Evolutionary conservation across 2,113 vertebrate species (phyloP).

Genomic region (Zingel zingel): DNA sequence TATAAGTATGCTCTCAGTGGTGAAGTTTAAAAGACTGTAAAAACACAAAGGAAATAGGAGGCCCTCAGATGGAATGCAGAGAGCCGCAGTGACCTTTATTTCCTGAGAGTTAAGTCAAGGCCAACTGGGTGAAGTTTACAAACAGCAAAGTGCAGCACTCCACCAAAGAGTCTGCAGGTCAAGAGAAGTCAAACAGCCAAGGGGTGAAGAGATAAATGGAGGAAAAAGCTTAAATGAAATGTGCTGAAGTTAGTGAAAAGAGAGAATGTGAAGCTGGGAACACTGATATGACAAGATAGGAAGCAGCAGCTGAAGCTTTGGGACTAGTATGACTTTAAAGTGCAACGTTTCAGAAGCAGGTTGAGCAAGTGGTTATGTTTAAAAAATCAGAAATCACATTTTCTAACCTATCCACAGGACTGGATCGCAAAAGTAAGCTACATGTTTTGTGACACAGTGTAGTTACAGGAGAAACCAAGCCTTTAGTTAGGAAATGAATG

Average conservation of each 20-base stretch:
- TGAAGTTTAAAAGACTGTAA: slow-evolving; percentile 15
- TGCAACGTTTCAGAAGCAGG: neutral
- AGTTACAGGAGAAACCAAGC: neutral
- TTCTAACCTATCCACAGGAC: neutral
- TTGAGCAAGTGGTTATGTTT: neutral
- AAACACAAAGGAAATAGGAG: slow-evolving; percentile 27
- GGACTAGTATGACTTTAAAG: neutral
- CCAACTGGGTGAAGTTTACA: slow-evolving; percentile 6
- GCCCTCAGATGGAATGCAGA: slow-evolving; percentile 17
- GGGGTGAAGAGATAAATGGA: slow-evolving; percentile 10
- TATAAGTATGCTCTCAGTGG: slow-evolving; percentile 1
- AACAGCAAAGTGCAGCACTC: slow-evolving; percentile 9
- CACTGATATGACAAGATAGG: neutral
- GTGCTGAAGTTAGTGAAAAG: slow-evolving; percentile 5
- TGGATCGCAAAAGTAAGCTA: neutral
- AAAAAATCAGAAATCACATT: neutral
- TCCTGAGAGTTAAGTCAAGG: slow-evolving; percentile 45
- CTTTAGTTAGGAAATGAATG: neutral
- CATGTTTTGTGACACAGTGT: neutral
- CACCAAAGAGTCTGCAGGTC: slow-evolving; percentile 20
- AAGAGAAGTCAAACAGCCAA: slow-evolving; percentile 5
- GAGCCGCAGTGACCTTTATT: slow-evolving; percentile 15
- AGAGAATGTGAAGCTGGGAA: neutral
- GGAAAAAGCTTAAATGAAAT: slow-evolving; percentile 5
- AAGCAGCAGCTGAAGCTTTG: neutral